Evolutionary conservation across 2,113 vertebrate genomes (phyloP).

Genomic region (Larimichthys crocea): DNA sequence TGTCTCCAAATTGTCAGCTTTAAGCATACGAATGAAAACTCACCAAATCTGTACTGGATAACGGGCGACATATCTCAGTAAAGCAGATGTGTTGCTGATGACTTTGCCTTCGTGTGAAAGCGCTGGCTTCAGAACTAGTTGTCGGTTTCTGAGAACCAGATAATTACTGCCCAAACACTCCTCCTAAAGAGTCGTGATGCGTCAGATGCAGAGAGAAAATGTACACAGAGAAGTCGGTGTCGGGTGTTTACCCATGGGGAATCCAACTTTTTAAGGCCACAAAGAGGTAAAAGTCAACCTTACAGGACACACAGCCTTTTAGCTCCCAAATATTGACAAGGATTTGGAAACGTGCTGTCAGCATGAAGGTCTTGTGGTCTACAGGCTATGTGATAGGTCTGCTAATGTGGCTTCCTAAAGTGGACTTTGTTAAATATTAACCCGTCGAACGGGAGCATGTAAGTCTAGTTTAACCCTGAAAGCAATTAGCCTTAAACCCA

Average conservation of each 20-base stretch:
- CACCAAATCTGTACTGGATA: neutral
- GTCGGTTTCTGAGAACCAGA: neutral
- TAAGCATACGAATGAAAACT: neutral
- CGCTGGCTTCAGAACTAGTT: neutral
- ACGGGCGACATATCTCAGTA: too few species aligned
- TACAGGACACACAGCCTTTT: neutral
- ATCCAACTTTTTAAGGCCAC: neutral
- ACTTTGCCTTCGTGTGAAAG: too few species aligned
- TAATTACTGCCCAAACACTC: neutral
- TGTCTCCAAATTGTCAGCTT: neutral
- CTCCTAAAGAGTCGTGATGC: neutral
- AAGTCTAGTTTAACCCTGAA: neutral
- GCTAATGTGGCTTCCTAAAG: conserved; percentile 5
- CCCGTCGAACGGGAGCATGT: conserved; percentile 29
- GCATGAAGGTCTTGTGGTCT: neutral
- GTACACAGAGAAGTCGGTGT: neutral
- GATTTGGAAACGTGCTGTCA: conserved; percentile 10
- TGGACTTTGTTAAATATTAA: conserved; percentile 63
- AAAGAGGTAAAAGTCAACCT: neutral
- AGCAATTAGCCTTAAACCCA: neutral
- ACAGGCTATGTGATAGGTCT: conserved; percentile 31
- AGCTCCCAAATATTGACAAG: conserved; percentile 35
- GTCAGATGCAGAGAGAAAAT: neutral
- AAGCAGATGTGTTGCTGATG: too few species aligned
- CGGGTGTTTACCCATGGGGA: conserved; percentile 14